These are phyloP conservation scores for Coremacera marginata DNA, from an alignment of 2,888 invertebrate species.

Conservation along the genomic window DNA sequence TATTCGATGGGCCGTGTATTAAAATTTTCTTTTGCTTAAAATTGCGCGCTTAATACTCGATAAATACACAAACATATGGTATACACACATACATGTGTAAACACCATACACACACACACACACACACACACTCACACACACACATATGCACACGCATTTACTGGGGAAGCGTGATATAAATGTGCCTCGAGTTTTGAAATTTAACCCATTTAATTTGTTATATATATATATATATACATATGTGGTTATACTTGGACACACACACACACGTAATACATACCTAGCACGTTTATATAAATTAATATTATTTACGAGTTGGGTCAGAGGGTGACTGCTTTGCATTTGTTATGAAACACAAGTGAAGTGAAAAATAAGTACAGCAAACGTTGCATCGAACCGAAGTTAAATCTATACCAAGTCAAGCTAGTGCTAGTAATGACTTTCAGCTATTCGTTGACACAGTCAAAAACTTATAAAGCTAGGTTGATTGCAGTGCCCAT, in stretches of 20 bases:
- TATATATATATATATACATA: background rate
- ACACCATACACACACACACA: background rate
- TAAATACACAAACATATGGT: background rate
- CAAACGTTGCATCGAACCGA: background rate
- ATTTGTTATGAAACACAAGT: background rate
- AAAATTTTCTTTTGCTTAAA: constrained; percentile 6
- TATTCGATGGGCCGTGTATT: background rate
- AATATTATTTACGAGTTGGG: background rate
- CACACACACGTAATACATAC: background rate
- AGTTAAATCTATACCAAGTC: too few species aligned
- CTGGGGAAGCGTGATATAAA: background rate
- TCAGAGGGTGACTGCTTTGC: constrained; percentile 5
- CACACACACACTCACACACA: background rate
- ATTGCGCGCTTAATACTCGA: constrained; percentile 2
- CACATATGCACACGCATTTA: background rate
- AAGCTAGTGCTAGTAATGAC: too few species aligned
- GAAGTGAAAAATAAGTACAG: background rate
- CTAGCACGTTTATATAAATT: too few species aligned
- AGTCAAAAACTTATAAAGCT: too few species aligned
- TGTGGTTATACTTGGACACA: background rate
- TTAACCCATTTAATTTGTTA: constrained; percentile 18
- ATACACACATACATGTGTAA: constrained; percentile 12
- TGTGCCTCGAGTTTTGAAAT: constrained; percentile 9
- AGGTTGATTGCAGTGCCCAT: too few species aligned
- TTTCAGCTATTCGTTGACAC: too few species aligned